These are phyloP conservation scores for Trisateles emortualis DNA, from an alignment of 2,888 invertebrate species.

Conservation along the genomic window DNA sequence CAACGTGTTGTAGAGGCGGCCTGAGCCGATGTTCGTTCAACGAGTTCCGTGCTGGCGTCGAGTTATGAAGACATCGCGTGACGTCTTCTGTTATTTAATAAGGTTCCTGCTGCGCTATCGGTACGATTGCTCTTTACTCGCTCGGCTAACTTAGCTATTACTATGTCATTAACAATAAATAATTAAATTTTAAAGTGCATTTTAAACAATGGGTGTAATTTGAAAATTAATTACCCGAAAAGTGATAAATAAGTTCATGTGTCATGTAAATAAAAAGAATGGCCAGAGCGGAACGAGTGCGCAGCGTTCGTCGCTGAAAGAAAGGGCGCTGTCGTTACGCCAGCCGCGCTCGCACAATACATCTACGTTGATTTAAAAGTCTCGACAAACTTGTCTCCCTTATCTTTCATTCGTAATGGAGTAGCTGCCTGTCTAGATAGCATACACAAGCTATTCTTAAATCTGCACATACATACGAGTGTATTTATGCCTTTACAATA, in stretches of 20 bases:
- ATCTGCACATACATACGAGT: neutral
- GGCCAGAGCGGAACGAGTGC: conserved; percentile 70
- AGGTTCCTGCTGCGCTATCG: conserved; percentile 50
- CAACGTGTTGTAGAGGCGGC: conserved; percentile 30
- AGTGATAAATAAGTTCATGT: conserved; percentile 79
- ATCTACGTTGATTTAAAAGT: conserved; percentile 68
- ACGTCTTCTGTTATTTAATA: conserved; percentile 72
- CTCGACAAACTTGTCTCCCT: conserved; percentile 71
- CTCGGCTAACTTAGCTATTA: conserved; percentile 25
- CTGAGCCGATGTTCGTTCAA: conserved; percentile 30
- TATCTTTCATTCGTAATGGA: conserved; percentile 75
- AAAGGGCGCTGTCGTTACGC: conserved; percentile 75
- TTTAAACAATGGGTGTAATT: conserved; percentile 70
- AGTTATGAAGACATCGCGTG: conserved; percentile 73
- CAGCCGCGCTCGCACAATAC: conserved; percentile 71
- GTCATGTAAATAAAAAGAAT: conserved; percentile 76
- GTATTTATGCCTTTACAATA: neutral
- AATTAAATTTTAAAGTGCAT: conserved; percentile 41
- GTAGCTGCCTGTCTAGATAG: conserved; percentile 56
- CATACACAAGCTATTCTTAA: conserved; percentile 36
- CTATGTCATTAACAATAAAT: conserved; percentile 35
- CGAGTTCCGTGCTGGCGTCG: conserved; percentile 60
- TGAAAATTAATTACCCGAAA: conserved; percentile 79
- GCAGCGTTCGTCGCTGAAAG: conserved; percentile 55
- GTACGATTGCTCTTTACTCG: conserved; percentile 51